phyloP scores from a whole-genome alignment of 1,140 invertebrate genomes.

The Mya arenaria region DNA sequence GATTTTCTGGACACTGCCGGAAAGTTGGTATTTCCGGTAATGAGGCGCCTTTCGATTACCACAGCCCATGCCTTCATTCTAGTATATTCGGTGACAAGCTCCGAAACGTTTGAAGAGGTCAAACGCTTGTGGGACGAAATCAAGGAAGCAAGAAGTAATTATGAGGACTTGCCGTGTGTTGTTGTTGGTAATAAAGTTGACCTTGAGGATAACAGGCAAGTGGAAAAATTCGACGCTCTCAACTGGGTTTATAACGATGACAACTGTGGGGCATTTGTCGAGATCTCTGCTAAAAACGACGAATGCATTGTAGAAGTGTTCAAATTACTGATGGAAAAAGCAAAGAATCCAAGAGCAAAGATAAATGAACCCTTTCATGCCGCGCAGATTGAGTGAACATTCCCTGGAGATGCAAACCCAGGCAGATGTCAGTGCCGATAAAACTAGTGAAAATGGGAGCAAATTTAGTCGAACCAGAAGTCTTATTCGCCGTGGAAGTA shows the following conservation, averaged over 20 bases:
- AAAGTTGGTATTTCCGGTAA: slow-evolving; percentile 74
- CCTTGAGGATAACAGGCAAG: slow-evolving; percentile 80
- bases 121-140: slow-evolving; percentile 93
- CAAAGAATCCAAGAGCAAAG: slow-evolving; percentile 62
- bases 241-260: slow-evolving; percentile 76
- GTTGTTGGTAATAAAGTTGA: slow-evolving; percentile 93
- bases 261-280: slow-evolving; percentile 71
- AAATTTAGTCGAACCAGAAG: slow-evolving; percentile 73
- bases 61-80: slow-evolving; percentile 94
- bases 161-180: slow-evolving; percentile 92
- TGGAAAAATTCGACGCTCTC: slow-evolving; percentile 75
- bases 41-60: slow-evolving; percentile 89
- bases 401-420: slow-evolving; percentile 71
- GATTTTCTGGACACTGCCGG: slow-evolving; percentile 94
- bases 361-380: slow-evolving; percentile 59
- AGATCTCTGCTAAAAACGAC: slow-evolving; percentile 77
- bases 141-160: slow-evolving; percentile 89
- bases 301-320: slow-evolving; percentile 73
- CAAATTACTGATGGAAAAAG: slow-evolving; percentile 72
- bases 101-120: slow-evolving; percentile 88
- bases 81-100: slow-evolving; percentile 92
- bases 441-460: slow-evolving; percentile 65
- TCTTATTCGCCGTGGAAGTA: slow-evolving; percentile 73
- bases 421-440: slow-evolving; percentile 43
- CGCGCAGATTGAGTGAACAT: slow-evolving; percentile 70